Percentiles rank a stretch among this genome's conserved stretches.
Evolutionary conservation across 2,888 invertebrate genomes (phyloP).

Genomic region (Hydriomena furcata): DNA sequence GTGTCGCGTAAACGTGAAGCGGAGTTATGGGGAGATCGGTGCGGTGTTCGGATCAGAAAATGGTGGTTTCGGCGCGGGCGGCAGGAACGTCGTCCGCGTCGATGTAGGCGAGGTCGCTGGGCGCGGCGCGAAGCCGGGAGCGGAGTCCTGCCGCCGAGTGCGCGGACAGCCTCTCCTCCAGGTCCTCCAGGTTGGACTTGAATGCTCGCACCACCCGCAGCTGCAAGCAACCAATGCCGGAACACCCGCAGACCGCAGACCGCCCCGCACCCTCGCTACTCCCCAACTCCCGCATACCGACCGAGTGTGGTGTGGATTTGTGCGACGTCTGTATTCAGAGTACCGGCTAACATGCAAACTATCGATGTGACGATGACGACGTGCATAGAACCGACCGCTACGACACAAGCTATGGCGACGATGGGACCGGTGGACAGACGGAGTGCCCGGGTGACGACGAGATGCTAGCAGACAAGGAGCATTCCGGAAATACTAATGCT

Average conservation of each 20-base stretch:
- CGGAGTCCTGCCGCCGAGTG: conserved; percentile 98
- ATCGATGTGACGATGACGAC: conserved; percentile 37
- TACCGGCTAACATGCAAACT: conserved; percentile 53
- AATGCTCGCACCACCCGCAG: conserved; percentile 99
- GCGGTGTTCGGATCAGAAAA: conserved; percentile 57
- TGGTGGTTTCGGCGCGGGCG: conserved; percentile 71
- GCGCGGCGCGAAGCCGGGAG: conserved; percentile 89
- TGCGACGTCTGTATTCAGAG: conserved; percentile 67
- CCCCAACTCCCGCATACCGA: conserved; percentile 28
- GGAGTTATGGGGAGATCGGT: conserved; percentile 33
- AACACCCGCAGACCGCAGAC: conserved; percentile 29
- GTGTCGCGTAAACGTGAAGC: conserved; percentile 44
- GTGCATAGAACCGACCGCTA: conserved; percentile 29
- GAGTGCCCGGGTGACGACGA: conserved; percentile 51
- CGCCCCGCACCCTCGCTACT: conserved; percentile 27
- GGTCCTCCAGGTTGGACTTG: conserved; percentile 99
- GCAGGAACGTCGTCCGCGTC: conserved; percentile 85
- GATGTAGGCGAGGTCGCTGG: conserved; percentile 93
- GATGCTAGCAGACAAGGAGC: conserved; percentile 55
- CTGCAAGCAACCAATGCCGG: conserved; percentile 88
- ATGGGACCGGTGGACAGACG: conserved; percentile 44
- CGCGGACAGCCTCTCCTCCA: conserved; percentile 99
- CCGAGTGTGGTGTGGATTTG: conserved; percentile 77
- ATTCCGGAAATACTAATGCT: conserved; percentile 56
- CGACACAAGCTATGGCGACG: conserved; percentile 40